These are phyloP conservation scores for Leucophora obtusa DNA, from an alignment of 2,888 invertebrate genomes.

Conservation along the genomic window DNA sequence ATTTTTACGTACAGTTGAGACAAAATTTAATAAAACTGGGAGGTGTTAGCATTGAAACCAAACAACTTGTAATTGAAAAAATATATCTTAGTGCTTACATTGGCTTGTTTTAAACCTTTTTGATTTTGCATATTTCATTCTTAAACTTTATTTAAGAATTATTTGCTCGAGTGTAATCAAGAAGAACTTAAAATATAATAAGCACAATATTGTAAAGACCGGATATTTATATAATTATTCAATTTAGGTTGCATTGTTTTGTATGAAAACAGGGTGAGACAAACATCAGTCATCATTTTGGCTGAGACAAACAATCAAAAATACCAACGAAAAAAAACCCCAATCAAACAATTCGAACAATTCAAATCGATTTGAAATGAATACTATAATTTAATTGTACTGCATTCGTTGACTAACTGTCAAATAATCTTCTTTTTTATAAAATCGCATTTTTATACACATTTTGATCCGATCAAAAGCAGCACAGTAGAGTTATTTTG, in stretches of 20 bases:
- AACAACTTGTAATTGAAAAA: no score
- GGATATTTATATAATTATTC: conserved; percentile 62
- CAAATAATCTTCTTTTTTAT: background rate
- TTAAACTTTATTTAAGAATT: no score
- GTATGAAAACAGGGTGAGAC: conserved; percentile 61
- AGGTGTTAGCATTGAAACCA: no score
- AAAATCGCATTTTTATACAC: background rate
- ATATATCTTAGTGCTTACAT: no score
- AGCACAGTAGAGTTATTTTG: background rate
- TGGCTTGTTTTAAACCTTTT: no score
- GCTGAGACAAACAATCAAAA: conserved; percentile 32
- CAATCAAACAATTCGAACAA: conserved; percentile 23
- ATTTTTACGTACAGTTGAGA: no score
- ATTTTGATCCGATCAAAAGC: background rate
- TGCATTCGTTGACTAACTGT: background rate
- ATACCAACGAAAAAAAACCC: background rate
- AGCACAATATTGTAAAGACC: conserved; percentile 35
- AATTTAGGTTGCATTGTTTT: conserved; percentile 61
- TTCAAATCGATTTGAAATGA: conserved; percentile 43
- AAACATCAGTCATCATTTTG: conserved; percentile 58
- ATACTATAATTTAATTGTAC: conserved; percentile 31
- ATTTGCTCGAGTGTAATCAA: conserved; percentile 41
- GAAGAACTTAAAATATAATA: conserved; percentile 21
- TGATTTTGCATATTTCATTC: no score
- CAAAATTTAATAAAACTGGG: no score